Base-by-base conservation (phyloP, 2,888 invertebrate genomes). In the Melipona bicolor region DNA sequence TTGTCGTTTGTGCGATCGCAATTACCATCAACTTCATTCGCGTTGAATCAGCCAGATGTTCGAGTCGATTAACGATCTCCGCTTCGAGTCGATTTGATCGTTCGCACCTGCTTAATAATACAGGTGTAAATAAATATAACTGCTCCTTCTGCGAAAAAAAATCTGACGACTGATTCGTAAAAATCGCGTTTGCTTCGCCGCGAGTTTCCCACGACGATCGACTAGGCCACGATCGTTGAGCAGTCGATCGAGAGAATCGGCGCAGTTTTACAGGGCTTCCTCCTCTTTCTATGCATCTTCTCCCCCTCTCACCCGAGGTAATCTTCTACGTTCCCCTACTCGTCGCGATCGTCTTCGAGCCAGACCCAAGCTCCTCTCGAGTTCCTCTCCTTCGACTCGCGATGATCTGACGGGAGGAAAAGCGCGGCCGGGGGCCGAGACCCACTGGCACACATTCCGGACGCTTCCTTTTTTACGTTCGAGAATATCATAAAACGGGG, bases 401-500 rank as follows among this genome's bases (percentile, higher is more conserved):
- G 24, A 50, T 4, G n/a, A n/a, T 3, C 19, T 32, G 81, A 83
- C 73, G 82, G 78, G 71, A 78, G 90, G 61, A 83, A 79, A 78
- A 83, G 59, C 79, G 52, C 81, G 77, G 84, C 80, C 81, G 81
- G 90, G 36, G 91, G 89, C 91, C 90, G 90, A 92, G 94, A 93
- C 94, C 94, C 90, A 94, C 93, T 94, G 92, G 93, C 94, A 92
- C 91, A 90, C 88, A 94, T 94, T 93, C 93, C 93, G 83, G 64
- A 79, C 91, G 91, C 92, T 94, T 93, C 93, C 93, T 94, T 94
- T 94, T 94, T 94, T 94, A 93, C 92, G 88, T 93, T 94, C 93
- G 91, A 93, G 93, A 43, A 93, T 94, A 93, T 94, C 94, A 94
- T 94, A 94, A 94, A 94, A 94, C 91, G 92, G 90, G 92, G 89